Percentiles rank a stretch among this genome's conserved stretches.
Evolutionary conservation across 2,113 vertebrate species (phyloP).

Genomic region (Entomyzon cyanotis): DNA sequence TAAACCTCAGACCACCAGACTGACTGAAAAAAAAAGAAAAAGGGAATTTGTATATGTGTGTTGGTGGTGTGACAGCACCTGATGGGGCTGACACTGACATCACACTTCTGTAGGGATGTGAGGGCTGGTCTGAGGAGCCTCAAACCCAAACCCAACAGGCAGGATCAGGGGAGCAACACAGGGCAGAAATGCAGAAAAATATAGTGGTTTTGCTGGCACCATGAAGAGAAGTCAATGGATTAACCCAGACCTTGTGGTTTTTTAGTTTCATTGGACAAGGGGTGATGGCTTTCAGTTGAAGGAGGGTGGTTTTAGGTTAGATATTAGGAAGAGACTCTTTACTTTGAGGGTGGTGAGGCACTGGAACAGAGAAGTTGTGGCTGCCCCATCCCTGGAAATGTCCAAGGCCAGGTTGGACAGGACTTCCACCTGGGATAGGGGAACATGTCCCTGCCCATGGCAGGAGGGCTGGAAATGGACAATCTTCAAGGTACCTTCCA

Average conservation of each 20-base stretch:
- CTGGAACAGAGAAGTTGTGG: neutral
- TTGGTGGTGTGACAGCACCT: neutral
- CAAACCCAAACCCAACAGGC: neutral
- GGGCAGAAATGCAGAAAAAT: neutral
- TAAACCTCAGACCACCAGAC: neutral
- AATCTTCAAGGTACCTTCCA: neutral
- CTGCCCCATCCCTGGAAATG: neutral
- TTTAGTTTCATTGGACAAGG: neutral
- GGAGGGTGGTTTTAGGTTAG: neutral
- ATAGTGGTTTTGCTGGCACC: neutral
- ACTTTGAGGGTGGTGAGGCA: neutral
- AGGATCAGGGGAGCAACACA: neutral
- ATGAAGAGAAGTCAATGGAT: neutral
- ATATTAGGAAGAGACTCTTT: neutral
- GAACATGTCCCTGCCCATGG: neutral
- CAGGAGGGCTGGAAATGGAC: neutral
- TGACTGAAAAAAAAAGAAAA: neutral
- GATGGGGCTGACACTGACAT: neutral
- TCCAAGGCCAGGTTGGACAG: neutral
- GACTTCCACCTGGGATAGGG: neutral
- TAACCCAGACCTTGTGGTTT: neutral
- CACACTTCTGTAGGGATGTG: neutral
- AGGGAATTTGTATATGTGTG: neutral
- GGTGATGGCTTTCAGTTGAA: neutral
- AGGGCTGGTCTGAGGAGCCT: neutral